These are phyloP conservation scores for Aurelia sp. DNA, from an alignment of 30 jellyfish, hydroid and myxozoan species.

Conservation along the genomic window DNA sequence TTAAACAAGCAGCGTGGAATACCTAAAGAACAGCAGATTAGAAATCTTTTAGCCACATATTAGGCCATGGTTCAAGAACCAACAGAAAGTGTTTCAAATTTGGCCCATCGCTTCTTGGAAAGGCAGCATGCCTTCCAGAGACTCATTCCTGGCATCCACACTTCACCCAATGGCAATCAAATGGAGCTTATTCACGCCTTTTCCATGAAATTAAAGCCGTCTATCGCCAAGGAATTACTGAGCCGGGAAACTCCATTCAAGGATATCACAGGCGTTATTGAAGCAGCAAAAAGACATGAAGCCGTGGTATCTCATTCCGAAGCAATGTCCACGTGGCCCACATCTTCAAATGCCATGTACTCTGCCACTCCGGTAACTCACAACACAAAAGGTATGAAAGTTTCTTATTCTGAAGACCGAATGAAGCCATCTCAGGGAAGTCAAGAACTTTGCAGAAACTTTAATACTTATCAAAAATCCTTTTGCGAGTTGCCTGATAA, in stretches of 20 bases:
- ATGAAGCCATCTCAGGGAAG: neutral
- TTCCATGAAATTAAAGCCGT: slow-evolving; percentile 1
- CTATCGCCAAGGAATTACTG: neutral
- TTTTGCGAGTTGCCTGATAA: neutral
- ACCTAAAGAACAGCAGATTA: slow-evolving; percentile 1
- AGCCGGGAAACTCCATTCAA: slow-evolving; percentile 11
- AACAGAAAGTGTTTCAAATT: slow-evolving; percentile 3
- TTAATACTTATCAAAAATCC: neutral
- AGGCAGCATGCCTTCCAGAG: neutral
- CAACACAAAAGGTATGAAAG: neutral
- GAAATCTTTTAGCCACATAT: slow-evolving; percentile 3
- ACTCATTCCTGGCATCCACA: slow-evolving; percentile 14
- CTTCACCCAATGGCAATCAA: slow-evolving; percentile 12
- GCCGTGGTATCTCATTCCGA: neutral
- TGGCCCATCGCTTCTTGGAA: neutral
- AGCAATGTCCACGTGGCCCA: neutral
- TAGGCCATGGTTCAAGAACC: slow-evolving; percentile 10
- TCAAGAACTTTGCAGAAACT: slow-evolving; percentile 6
- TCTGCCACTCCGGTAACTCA: slow-evolving; percentile 5
- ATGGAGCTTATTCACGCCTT: slow-evolving; percentile 29
- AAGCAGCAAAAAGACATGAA: slow-evolving; percentile 1
- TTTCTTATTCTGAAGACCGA: neutral
- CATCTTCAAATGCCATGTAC: neutral
- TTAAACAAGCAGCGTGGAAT: neutral
- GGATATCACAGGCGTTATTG: neutral